Conservation (phyloP, 2,113 vertebrate species). For the Hystrix cristata region DNA sequence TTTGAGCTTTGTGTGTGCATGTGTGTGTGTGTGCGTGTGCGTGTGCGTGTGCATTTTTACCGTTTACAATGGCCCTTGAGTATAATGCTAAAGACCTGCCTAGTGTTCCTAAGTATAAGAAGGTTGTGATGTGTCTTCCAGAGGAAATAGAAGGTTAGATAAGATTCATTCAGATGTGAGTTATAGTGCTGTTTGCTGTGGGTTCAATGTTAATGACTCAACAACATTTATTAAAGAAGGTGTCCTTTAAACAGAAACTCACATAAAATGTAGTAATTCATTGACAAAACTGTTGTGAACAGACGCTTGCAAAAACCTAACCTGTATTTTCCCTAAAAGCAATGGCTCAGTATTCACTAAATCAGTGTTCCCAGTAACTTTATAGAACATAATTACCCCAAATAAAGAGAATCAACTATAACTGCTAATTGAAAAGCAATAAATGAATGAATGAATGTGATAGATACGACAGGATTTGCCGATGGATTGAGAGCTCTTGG, state of each 20-base stretch:
- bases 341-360: neutral
- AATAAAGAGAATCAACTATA: neutral
- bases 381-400: neutral
- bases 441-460: neutral
- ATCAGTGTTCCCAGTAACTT: neutral
- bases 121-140: neutral
- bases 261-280: neutral
- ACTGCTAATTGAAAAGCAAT: constrained; percentile 9
- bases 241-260: constrained; percentile 13
- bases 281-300: neutral
- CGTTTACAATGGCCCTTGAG: neutral
- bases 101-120: neutral
- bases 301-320: neutral
- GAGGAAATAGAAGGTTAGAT: neutral
- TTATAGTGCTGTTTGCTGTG: neutral
- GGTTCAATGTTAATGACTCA: neutral
- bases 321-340: neutral
- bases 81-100: neutral
- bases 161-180: neutral
- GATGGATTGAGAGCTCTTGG: neutral
- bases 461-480: neutral
- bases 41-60: neutral
- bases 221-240: neutral
- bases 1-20: neutral
- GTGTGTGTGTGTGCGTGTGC: neutral